Base-by-base conservation (phyloP, 2,888 invertebrate species). In the Drosophila hamatofila region DNA sequence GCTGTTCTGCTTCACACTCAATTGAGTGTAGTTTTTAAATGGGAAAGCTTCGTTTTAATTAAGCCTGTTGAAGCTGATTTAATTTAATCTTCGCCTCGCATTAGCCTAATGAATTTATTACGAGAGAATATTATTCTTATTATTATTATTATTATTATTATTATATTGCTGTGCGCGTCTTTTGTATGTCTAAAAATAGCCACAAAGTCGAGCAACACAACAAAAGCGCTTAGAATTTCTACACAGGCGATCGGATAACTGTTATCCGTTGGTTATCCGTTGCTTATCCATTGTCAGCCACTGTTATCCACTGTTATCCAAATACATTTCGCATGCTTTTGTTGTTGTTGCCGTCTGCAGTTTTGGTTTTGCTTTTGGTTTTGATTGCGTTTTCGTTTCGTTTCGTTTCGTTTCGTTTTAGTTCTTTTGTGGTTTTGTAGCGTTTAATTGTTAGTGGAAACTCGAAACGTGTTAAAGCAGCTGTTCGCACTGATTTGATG, bases 81-180 rank as follows among this genome's bases (percentile, higher is more conserved):
- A 86, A 86, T 86, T 86, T 89, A 86, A 86, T 84, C 79, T 71
- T 82, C 65, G 64, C 67, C 44, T 72, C 60, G 71, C 71, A 83
- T 83, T 83, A 83, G 70, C 42, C 89, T 86, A 86, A 89, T 86
- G 88, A 86, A 89, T 86, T 89, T 89, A 89, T 81, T 75, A 72
- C 62, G 18, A 72, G 51, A 62, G 58, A 21, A n/a, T 30, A 58
- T 61, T 48, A 30, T 16, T 23, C 3, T 14, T 64, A n/a, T 46
- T 66, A 14, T n/a, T 25, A n/a, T 35, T 23, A n/a, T 23, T 35
- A 5, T 35, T 23, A 35, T 70, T 71, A 58, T 58, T 51, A 56
- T 58, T 58, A 33, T 49, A n/a, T 63, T 71, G 42, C 60, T n/a
- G 27, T 71, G 35, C 64, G 35, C 61, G 41, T 72, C 30, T 57